Evolutionary conservation across 2,888 invertebrate genomes (phyloP).

Genomic region (Andrena minutula): DNA sequence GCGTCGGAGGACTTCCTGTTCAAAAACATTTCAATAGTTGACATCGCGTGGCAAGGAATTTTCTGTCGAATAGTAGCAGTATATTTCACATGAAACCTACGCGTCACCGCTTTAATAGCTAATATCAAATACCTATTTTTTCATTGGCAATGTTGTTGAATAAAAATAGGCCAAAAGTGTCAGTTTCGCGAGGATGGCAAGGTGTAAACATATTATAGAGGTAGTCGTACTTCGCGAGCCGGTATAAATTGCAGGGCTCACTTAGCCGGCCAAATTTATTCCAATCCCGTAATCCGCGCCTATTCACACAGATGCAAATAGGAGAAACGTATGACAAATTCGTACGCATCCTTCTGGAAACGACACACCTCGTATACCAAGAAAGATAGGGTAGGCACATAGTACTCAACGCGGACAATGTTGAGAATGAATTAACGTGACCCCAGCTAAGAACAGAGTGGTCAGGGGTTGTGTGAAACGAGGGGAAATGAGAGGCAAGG

Average conservation of each 20-base stretch:
- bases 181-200: conserved; percentile 38
- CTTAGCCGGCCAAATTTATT: conserved; percentile 76
- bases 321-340: conserved; percentile 78
- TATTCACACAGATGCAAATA: conserved; percentile 78
- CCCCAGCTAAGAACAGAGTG: conserved; percentile 63
- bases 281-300: conserved; percentile 78
- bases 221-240: conserved; percentile 56
- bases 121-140: neutral
- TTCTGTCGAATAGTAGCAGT: too few species aligned
- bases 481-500: conserved; percentile 5
- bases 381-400: conserved; percentile 60
- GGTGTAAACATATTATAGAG: conserved; percentile 33
- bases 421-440: conserved; percentile 73
- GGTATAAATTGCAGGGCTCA: conserved; percentile 76
- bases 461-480: conserved; percentile 37
- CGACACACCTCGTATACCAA: conserved; percentile 67
- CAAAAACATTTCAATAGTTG: too few species aligned
- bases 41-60: too few species aligned
- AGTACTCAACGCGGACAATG: conserved; percentile 51
- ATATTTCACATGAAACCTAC: too few species aligned
- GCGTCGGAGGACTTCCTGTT: too few species aligned
- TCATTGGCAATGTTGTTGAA: conserved; percentile 12
- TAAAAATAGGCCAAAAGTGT: conserved; percentile 43
- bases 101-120: too few species aligned
- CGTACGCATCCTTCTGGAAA: conserved; percentile 77